phyloP scores from a whole-genome alignment of 2,888 invertebrate species.

The Epicampocera succincta region DNA sequence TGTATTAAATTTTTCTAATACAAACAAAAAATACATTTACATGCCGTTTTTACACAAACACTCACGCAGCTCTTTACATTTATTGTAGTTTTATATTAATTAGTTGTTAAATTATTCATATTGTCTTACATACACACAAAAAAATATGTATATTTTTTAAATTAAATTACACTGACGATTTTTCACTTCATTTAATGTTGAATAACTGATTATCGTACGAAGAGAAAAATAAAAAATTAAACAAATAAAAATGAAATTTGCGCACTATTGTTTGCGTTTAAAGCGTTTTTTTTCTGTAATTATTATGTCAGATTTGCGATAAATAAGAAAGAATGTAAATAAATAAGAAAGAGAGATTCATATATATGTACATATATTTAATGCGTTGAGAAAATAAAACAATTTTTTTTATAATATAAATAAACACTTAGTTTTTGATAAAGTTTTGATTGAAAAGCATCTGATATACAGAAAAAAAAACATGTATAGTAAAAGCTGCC shows the following conservation, averaged over 20 bases:
- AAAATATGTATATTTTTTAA: not conserved
- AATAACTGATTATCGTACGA: slow-evolving; percentile 23
- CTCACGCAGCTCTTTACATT: not conserved
- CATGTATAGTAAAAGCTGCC: too few species aligned
- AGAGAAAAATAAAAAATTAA: not conserved
- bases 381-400: not conserved
- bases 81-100: slow-evolving; percentile 12
- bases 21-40: not conserved
- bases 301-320: slow-evolving; percentile 7
- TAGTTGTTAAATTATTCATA: slow-evolving; percentile 26
- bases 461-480: too few species aligned
- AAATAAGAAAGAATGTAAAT: not conserved
- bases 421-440: too few species aligned
- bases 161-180: slow-evolving; percentile 25
- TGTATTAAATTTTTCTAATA: slow-evolving; percentile 13
- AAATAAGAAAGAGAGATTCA: not conserved
- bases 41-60: slow-evolving; percentile 3
- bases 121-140: not conserved
- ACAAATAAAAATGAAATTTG: slow-evolving; percentile 6
- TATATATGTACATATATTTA: not conserved
- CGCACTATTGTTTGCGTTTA: not conserved
- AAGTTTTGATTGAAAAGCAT: too few species aligned
- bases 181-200: slow-evolving; percentile 30
- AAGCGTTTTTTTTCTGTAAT: not conserved
- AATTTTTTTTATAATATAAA: not conserved